Conservation (phyloP, 2,888 invertebrate species). For the Tipula confusa region DNA sequence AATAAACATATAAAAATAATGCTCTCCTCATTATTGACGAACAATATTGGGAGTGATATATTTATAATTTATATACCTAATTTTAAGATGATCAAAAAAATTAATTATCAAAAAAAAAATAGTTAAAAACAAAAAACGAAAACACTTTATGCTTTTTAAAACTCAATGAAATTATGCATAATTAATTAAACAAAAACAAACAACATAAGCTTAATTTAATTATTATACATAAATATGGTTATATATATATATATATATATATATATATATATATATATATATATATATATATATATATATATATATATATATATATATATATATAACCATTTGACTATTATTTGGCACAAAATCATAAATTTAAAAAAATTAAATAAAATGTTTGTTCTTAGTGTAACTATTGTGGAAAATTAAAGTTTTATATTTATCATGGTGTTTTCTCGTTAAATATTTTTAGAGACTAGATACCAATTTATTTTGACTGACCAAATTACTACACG, state of each 20-base stretch:
- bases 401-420: neutral
- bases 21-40: neutral
- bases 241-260: no score
- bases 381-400: neutral
- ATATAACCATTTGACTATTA: neutral
- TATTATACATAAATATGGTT: neutral
- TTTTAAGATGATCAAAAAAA: neutral
- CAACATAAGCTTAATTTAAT: neutral
- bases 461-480: slow-evolving; percentile 9
- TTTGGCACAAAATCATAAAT: slow-evolving; percentile 17
- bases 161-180: neutral
- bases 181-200: neutral
- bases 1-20: neutral
- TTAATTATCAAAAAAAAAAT: neutral
- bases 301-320: no score
- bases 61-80: neutral
- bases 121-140: neutral
- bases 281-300: no score
- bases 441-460: neutral
- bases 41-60: neutral
- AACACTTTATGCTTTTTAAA: neutral
- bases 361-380: neutral
- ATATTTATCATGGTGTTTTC: neutral
- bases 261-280: no score
- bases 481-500: neutral